A percentile compares a stretch with the other conserved stretches of the same genome.
These are phyloP conservation scores for Orchesella cincta DNA, from an alignment of 1,140 invertebrate species.

Conservation along the genomic window DNA sequence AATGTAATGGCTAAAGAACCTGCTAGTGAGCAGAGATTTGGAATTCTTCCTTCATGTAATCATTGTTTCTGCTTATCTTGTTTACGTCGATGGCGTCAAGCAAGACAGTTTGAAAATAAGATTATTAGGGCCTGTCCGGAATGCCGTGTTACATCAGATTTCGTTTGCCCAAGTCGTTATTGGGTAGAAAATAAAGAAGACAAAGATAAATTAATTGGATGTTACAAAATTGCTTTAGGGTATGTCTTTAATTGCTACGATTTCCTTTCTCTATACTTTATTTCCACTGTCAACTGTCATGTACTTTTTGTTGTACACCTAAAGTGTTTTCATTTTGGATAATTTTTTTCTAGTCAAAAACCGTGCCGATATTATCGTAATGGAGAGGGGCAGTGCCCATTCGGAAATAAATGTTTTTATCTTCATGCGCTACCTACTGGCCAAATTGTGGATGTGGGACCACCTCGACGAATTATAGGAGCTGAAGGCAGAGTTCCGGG, in stretches of 20 bases:
- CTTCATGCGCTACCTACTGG: slow-evolving; percentile 80
- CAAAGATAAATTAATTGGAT: slow-evolving; percentile 77
- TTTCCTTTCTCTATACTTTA: no score
- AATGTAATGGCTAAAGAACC: slow-evolving; percentile 72
- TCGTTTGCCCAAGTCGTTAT: slow-evolving; percentile 83
- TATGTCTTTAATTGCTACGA: background rate
- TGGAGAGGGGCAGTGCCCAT: slow-evolving; percentile 82
- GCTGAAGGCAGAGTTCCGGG: background rate
- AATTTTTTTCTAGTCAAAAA: slow-evolving; percentile 63
- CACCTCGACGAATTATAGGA: slow-evolving; percentile 61
- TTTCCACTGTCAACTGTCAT: background rate
- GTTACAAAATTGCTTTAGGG: slow-evolving; percentile 72
- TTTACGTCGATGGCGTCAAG: slow-evolving; percentile 82
- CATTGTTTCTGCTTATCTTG: slow-evolving; percentile 86
- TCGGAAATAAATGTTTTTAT: slow-evolving; percentile 91
- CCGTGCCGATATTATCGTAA: slow-evolving; percentile 85
- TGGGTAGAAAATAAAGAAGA: slow-evolving; percentile 86
- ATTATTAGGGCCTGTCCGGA: slow-evolving; percentile 85
- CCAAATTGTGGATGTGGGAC: slow-evolving; percentile 71
- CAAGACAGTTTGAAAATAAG: slow-evolving; percentile 82
- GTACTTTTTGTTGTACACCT: background rate
- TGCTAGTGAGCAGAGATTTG: slow-evolving; percentile 74
- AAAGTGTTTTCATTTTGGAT: background rate
- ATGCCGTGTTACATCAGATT: slow-evolving; percentile 81
- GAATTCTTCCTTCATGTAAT: slow-evolving; percentile 85